These are phyloP conservation scores for Brienomyrus brachyistius DNA, from an alignment of 2,113 vertebrate species.

Conservation along the genomic window DNA sequence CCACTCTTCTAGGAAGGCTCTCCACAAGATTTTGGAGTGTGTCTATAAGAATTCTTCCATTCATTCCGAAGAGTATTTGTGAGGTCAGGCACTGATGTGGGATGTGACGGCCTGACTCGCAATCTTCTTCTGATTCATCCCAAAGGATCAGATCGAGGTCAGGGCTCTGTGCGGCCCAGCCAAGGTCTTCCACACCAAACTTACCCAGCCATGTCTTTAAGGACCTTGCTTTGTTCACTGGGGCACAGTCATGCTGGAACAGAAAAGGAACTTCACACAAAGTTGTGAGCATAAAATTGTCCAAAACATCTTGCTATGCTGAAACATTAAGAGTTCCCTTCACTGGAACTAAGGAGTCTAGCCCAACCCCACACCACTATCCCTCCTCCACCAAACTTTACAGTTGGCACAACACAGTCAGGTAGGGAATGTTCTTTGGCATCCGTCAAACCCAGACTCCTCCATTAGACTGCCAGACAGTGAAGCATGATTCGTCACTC, in stretches of 20 bases:
- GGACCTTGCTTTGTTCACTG: not conserved
- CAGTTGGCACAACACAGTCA: no score
- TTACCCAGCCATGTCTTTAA: not conserved
- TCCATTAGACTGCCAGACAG: no score
- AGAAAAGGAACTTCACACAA: not conserved
- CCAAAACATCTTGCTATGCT: not conserved
- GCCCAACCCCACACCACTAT: no score
- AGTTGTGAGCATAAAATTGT: not conserved
- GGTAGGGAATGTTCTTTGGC: no score
- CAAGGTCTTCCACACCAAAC: not conserved
- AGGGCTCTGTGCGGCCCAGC: not conserved
- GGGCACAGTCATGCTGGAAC: not conserved
- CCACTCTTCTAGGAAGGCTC: not conserved
- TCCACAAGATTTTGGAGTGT: not conserved
- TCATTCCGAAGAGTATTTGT: not conserved
- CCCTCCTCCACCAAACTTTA: no score
- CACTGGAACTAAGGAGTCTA: not conserved
- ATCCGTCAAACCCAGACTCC: no score
- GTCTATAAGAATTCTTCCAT: not conserved
- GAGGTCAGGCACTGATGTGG: not conserved
- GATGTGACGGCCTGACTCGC: no score
- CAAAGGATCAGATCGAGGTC: not conserved
- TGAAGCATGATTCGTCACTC: no score
- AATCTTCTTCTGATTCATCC: not conserved
- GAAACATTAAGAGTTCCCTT: not conserved